A percentile compares a stretch with the other conserved stretches of the same genome.
phyloP scores from a whole-genome alignment of 2,113 vertebrate genomes.

The cat (Felis catus) region F.catus_Fca126_mat1.0 CM031412.1:108667001-108667500 shows the following conservation, averaged over 20 bases:
- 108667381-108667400: neutral
- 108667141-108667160: neutral
- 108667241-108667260: no score
- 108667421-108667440: neutral
- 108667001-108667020: neutral
- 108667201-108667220: no score
- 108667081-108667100: neutral
- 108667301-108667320: no score
- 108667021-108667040: neutral
- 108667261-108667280: no score
- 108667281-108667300: no score
- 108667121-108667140: neutral
- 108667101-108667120: neutral
- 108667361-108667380: neutral
- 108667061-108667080: neutral
- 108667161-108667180: neutral
- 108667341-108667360: neutral
- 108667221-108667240: no score
- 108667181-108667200: no score
- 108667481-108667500: neutral
- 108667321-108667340: no score
- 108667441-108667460: neutral
- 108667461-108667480: neutral
- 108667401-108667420: neutral
- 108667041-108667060: neutral